Base-by-base conservation (phyloP, 2,113 vertebrate species). In the Bubo scandiacus region DNA sequence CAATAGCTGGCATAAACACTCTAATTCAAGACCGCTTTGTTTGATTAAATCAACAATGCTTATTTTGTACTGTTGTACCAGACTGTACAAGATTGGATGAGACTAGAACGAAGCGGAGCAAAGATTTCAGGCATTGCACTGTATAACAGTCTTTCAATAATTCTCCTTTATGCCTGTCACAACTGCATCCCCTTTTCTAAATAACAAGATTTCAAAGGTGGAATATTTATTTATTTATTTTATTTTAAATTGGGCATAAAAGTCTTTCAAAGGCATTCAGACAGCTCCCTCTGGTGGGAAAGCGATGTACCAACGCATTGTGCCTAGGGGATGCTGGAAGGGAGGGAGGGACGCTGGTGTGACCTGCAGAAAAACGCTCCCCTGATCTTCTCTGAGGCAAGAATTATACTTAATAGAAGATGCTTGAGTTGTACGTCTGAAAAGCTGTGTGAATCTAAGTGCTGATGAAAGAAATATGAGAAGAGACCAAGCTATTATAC, bases 281-380 rank as follows among this genome's bases (percentile, higher is more conserved):
- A 67, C 77, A 47, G 85, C 85, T 52, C 97, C 9, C 95, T 97
- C 97, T 96, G 88, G 94, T 95, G 97, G 91, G 49, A 30, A 45
- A 87, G 47, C 3, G 11, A 5, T 40, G 88, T 45, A 82, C 21
- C 3, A 42, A 71, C 18, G 12, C 3, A 7, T 42, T 6, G 11
- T 38, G 17, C 19, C 12, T 4, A 5, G 7, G 47, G 36, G n/a
- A 2, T 5, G 34, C 38, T 9, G 66, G 26, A 62, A 29, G 21
- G 19, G 55, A 38, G 49, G 21, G 19, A 36, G 54, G 49, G 51
- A 9, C 49, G 59, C 49, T 5, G 42, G 19, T 6, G 42, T 4
- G 22, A 54, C 36, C 57, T 19, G 27, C 6, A 3, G 58, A 12
- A 77, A 81, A 77, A 25, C 49, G 5, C 22, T 17, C 0, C 0